A percentile compares a stretch with the other conserved stretches of the same genome.
Conservation (phyloP, 37 sponge, comb jelly and placozoan species). For the Ephydatia muelleri region DNA sequence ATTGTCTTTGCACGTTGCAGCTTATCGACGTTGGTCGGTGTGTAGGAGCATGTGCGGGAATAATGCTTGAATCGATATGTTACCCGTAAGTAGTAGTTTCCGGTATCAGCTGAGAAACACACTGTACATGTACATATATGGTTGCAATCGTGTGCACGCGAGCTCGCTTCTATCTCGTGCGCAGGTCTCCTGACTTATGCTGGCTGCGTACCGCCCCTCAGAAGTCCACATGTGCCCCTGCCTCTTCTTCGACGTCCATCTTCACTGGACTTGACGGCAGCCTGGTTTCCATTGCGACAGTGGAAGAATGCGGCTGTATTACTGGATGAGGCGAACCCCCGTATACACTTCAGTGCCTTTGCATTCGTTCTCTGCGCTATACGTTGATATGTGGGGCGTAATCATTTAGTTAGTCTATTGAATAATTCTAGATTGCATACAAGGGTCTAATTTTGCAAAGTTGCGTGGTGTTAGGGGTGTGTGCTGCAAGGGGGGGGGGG, state of each 20-base stretch:
- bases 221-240: not conserved
- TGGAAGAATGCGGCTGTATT: not conserved
- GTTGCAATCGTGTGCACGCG: too few relatives aligned
- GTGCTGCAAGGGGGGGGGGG: too few relatives aligned
- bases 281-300: not conserved
- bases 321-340: not conserved
- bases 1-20: not conserved
- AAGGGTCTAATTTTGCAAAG: too few relatives aligned
- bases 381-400: too few relatives aligned
- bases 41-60: not conserved
- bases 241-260: not conserved
- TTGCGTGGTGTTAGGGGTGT: too few relatives aligned
- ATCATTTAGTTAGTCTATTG: too few relatives aligned
- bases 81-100: not conserved
- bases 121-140: not conserved
- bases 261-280: not conserved
- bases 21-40: not conserved
- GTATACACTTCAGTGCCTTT: too few relatives aligned
- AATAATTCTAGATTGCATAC: too few relatives aligned
- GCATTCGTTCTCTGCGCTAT: too few relatives aligned
- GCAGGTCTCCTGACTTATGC: not conserved
- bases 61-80: not conserved
- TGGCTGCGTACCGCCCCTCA: not conserved
- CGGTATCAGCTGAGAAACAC: too few relatives aligned
- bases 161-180: not conserved